Percentiles rank a stretch among this genome's conserved stretches.
These are phyloP conservation scores for Heptranchias perlo DNA, from an alignment of 2,113 vertebrate genomes.

Conservation along the genomic window DNA sequence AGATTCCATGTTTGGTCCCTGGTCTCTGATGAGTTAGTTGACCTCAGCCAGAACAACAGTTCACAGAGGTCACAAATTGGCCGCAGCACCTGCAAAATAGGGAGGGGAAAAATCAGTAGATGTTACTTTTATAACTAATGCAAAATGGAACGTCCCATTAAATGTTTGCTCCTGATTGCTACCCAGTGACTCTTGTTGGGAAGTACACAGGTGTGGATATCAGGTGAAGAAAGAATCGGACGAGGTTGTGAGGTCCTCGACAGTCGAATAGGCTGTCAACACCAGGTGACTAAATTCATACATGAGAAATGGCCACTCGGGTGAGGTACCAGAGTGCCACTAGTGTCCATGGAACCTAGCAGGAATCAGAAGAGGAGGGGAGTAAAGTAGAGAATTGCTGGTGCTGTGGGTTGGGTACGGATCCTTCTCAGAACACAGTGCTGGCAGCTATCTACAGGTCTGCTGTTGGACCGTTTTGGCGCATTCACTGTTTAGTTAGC, in stretches of 20 bases:
- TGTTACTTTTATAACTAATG: no score
- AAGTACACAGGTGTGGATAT: background rate
- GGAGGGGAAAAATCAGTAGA: no score
- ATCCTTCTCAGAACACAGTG: background rate
- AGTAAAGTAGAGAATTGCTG: background rate
- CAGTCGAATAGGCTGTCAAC: background rate
- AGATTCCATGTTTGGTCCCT: no score
- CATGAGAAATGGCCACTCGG: background rate
- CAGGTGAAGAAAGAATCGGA: background rate
- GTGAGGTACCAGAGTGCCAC: background rate
- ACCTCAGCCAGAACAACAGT: no score
- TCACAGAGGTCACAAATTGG: no score
- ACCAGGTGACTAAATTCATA: background rate
- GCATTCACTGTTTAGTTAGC: no score
- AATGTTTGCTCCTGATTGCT: no score
- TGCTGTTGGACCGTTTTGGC: background rate
- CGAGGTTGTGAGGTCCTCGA: background rate
- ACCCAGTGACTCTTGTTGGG: no score
- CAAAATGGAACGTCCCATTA: no score
- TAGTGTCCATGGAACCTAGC: background rate
- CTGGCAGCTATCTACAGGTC: background rate
- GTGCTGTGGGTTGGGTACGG: background rate
- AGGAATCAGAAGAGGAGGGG: background rate
- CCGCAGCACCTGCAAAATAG: no score
- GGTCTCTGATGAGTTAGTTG: no score